A percentile compares a stretch with the other conserved stretches of the same genome.
Conservation (phyloP, 2,113 vertebrate genomes). For the Pantherophis guttatus region DNA sequence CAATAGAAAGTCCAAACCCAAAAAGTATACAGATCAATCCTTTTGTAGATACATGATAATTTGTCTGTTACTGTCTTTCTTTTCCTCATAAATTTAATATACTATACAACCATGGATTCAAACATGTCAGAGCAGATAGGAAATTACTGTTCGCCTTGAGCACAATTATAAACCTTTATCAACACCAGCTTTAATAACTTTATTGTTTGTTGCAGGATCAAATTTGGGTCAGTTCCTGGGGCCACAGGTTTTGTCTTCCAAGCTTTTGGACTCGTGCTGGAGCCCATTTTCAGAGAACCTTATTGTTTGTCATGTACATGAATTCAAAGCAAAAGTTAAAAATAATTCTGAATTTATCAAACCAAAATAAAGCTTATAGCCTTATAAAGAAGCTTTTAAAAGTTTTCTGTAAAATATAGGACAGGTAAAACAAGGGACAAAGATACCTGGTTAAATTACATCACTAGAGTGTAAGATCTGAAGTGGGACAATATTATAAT, state of each 20-base stretch:
- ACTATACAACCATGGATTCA: neutral
- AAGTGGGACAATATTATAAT: too few relatives aligned
- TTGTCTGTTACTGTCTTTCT: neutral
- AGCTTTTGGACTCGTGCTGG: too few relatives aligned
- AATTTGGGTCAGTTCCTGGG: too few relatives aligned
- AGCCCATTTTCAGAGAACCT: too few relatives aligned
- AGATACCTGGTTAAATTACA: too few relatives aligned
- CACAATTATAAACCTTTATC: neutral
- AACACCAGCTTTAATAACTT: neutral
- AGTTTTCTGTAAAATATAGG: neutral
- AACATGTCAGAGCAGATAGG: fast-evolving
- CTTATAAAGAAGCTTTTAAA: neutral
- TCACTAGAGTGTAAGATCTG: too few relatives aligned
- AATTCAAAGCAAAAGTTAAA: neutral
- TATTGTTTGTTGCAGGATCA: too few relatives aligned
- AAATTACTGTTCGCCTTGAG: neutral
- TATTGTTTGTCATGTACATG: neutral
- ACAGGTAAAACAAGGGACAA: neutral
- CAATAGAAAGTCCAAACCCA: too few relatives aligned
- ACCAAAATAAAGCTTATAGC: neutral
- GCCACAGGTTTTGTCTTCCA: too few relatives aligned
- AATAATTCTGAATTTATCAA: neutral
- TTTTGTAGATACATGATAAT: neutral
- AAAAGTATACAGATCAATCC: too few relatives aligned
- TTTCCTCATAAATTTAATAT: too few relatives aligned